phyloP scores from a whole-genome alignment of 2,888 invertebrate species.

The Chouioia cunea region DNA sequence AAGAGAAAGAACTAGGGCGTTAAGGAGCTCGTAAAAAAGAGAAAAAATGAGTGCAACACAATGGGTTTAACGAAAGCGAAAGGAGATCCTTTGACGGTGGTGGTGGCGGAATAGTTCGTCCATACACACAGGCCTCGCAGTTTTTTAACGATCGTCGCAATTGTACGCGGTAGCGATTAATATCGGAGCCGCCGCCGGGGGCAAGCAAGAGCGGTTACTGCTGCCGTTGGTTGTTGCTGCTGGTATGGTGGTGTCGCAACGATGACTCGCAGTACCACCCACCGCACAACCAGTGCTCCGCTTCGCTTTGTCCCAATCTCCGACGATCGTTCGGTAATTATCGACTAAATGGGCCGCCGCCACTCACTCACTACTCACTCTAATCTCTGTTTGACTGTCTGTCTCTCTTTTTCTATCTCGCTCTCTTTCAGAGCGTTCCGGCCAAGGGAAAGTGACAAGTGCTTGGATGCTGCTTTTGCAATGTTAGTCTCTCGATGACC shows the following conservation, averaged over 20 bases:
- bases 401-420: too few relatives aligned
- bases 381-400: too few relatives aligned
- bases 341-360: constrained; percentile 43
- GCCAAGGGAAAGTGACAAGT: constrained; percentile 45
- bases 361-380: background rate
- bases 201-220: constrained; percentile 10
- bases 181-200: constrained; percentile 29
- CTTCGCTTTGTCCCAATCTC: constrained; percentile 42
- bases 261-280: constrained; percentile 51
- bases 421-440: background rate
- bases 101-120: constrained; percentile 4
- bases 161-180: constrained; percentile 43
- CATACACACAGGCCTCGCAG: background rate
- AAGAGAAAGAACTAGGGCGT: background rate
- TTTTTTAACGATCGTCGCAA: constrained; percentile 44
- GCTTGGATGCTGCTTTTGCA: constrained; percentile 46
- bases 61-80: constrained; percentile 42
- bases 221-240: constrained; percentile 6
- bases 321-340: constrained; percentile 44
- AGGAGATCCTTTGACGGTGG: constrained; percentile 37
- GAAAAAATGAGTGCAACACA: constrained; percentile 4
- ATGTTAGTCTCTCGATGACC: constrained; percentile 18
- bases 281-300: constrained; percentile 35
- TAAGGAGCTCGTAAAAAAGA: background rate
- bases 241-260: constrained; percentile 1